A percentile compares a stretch with the other conserved stretches of the same genome.
Conservation (phyloP, 2,888 invertebrate species). For the Acronicta alni region DNA sequence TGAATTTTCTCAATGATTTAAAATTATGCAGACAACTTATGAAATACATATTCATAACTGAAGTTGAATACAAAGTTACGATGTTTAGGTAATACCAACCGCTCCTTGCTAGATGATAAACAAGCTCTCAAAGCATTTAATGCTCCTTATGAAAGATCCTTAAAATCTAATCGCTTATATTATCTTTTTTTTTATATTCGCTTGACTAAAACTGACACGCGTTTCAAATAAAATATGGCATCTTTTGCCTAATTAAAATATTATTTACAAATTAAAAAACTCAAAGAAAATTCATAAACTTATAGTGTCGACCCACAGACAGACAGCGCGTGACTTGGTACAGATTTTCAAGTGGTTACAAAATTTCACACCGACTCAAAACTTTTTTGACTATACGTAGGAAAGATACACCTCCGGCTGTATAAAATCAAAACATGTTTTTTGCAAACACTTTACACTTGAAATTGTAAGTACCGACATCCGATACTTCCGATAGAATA, state of each 20-base stretch:
- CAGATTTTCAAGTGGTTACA: background rate
- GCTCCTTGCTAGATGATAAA: slow-evolving; percentile 8
- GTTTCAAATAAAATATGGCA: slow-evolving; percentile 51
- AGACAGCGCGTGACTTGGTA: slow-evolving; percentile 1
- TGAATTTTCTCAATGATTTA: slow-evolving; percentile 29
- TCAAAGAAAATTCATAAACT: slow-evolving; percentile 24
- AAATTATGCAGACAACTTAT: slow-evolving; percentile 28
- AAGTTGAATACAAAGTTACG: slow-evolving; percentile 17
- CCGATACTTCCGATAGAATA: too few species aligned
- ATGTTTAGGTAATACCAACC: slow-evolving; percentile 19
- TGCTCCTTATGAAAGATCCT: slow-evolving; percentile 43
- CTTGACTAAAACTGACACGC: slow-evolving; percentile 50
- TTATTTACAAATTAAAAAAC: slow-evolving; percentile 50
- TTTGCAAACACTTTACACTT: background rate
- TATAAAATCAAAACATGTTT: slow-evolving; percentile 7
- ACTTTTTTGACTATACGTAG: slow-evolving; percentile 8
- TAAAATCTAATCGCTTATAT: slow-evolving; percentile 49
- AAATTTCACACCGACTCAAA: slow-evolving; percentile 7
- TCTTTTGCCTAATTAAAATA: slow-evolving; percentile 50
- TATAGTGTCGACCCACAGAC: background rate
- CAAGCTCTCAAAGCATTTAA: slow-evolving; percentile 46
- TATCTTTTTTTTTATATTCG: slow-evolving; percentile 48
- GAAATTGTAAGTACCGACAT: background rate
- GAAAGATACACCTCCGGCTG: slow-evolving; percentile 1
- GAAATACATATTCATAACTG: slow-evolving; percentile 39